phyloP scores from a whole-genome alignment of 2,797 vertebrate species.

The Sebastes elongatus region DNA sequence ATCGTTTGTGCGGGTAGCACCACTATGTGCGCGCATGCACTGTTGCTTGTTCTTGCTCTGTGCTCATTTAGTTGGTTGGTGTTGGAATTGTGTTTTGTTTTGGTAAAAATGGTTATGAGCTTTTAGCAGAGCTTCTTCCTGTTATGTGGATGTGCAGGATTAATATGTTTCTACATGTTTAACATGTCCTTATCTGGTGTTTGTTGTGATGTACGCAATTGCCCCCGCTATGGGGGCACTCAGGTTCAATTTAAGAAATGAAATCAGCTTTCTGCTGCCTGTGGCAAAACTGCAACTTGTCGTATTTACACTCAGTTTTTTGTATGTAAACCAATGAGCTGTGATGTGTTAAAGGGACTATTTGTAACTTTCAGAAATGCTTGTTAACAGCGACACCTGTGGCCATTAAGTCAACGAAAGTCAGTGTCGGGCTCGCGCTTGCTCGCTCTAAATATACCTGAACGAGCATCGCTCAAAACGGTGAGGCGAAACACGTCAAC shows the following conservation, averaged over 20 bases:
- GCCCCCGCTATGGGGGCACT: accelerated
- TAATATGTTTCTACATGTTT: neutral
- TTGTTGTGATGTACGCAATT: neutral
- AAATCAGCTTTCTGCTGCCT: neutral
- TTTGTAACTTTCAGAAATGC: too few relatives aligned
- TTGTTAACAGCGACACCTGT: too few relatives aligned
- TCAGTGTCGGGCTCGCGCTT: too few relatives aligned
- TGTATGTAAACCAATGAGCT: neutral
- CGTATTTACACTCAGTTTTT: neutral
- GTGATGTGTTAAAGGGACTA: neutral
- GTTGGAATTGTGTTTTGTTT: neutral
- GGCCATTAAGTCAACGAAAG: too few relatives aligned
- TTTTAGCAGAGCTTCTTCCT: neutral
- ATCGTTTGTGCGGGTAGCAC: neutral
- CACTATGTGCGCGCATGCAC: neutral
- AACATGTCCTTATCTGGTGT: neutral
- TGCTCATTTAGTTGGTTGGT: neutral
- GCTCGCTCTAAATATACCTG: too few relatives aligned
- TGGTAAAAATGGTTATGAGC: neutral
- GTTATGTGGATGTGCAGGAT: neutral
- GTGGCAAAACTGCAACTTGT: neutral
- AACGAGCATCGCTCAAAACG: too few relatives aligned
- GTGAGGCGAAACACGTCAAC: too few relatives aligned
- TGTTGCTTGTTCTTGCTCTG: neutral
- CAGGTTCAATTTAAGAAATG: too few relatives aligned